Evolutionary conservation across 2,888 invertebrate species (phyloP).

Genomic region (Standfussiana lucernea): DNA sequence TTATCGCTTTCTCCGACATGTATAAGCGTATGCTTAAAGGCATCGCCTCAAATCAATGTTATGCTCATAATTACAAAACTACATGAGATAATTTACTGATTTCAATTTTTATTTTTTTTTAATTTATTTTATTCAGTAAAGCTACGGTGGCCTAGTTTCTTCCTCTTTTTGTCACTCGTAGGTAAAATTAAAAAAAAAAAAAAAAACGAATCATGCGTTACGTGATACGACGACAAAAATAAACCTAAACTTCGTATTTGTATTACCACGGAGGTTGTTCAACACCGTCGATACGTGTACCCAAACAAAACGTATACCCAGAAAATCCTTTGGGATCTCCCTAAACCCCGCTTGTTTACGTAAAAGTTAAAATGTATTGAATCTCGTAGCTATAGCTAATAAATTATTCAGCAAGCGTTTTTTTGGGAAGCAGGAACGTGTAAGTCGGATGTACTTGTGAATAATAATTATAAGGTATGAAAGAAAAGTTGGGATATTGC

Average conservation of each 20-base stretch:
- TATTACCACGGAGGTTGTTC: neutral
- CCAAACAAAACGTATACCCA: constrained; percentile 19
- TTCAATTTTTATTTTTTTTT: too few relatives aligned
- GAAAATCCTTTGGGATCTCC: constrained; percentile 51
- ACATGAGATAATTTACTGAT: neutral
- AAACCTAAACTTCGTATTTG: constrained; percentile 5
- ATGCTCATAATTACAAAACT: too few relatives aligned
- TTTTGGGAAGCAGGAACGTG: constrained; percentile 35
- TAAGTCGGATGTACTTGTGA: constrained; percentile 29
- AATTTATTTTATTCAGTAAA: neutral
- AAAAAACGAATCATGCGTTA: neutral
- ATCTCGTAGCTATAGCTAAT: constrained; percentile 41
- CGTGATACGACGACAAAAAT: neutral
- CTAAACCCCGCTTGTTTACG: constrained; percentile 57
- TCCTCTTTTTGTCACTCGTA: neutral
- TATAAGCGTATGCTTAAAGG: too few relatives aligned
- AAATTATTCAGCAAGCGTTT: constrained; percentile 55
- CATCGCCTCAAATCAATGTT: too few relatives aligned
- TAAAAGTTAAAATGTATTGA: constrained; percentile 65
- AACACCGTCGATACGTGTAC: neutral
- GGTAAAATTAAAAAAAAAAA: neutral
- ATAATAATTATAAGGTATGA: constrained; percentile 29
- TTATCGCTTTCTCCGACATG: too few relatives aligned
- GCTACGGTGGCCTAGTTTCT: neutral
- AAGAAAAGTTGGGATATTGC: constrained; percentile 1